A percentile compares a stretch with the other conserved stretches of the same genome.
Conservation (phyloP, 2,113 vertebrate genomes). For the Mormyrus lacerda region DNA sequence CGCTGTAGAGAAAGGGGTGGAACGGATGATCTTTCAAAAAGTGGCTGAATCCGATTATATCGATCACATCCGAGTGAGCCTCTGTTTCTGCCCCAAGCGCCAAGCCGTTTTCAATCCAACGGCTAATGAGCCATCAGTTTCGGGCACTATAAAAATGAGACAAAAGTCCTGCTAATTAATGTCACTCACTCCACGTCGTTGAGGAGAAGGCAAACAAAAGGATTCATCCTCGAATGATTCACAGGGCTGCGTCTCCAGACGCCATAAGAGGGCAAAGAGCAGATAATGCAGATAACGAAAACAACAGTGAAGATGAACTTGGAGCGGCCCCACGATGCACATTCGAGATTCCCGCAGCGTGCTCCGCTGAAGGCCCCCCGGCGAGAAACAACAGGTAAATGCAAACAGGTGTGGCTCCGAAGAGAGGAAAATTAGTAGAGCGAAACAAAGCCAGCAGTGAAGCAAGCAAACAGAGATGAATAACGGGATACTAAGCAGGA, state of each 20-base stretch:
- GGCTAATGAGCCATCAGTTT: neutral
- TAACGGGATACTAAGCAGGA: neutral
- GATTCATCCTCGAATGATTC: neutral
- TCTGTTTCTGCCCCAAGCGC: neutral
- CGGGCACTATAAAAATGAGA: neutral
- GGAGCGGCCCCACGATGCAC: neutral
- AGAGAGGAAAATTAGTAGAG: neutral
- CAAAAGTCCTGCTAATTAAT: neutral
- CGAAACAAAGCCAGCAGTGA: neutral
- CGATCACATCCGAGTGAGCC: neutral
- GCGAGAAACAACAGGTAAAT: neutral
- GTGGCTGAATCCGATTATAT: neutral
- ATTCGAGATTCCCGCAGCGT: neutral
- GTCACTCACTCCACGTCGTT: neutral
- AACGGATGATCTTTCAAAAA: slow-evolving; percentile 3
- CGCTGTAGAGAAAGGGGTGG: neutral
- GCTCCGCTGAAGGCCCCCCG: neutral
- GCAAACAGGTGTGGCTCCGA: neutral
- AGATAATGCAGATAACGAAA: neutral
- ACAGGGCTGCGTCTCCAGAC: neutral
- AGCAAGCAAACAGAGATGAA: neutral
- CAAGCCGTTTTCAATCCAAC: neutral
- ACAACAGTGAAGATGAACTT: too few relatives aligned
- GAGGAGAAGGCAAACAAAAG: neutral
- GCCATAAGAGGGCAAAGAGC: neutral